Conservation (phyloP, 2,797 vertebrate species). For the Adelosebastes latens region DNA sequence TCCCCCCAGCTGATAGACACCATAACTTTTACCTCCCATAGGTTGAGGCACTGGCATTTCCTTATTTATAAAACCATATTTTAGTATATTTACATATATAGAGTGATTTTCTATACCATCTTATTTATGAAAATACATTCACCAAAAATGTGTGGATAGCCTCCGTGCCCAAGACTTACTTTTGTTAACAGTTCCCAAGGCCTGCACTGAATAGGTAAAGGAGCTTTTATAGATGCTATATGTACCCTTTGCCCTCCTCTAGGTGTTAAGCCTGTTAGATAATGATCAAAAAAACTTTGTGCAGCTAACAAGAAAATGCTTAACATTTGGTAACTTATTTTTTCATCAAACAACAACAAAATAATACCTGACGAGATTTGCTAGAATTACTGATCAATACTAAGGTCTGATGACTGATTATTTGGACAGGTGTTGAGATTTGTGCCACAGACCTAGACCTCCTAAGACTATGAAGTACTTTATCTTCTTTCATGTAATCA, state of each 20-base stretch:
- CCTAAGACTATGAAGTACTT: neutral
- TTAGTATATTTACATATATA: neutral
- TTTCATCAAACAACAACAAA: neutral
- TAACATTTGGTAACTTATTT: neutral
- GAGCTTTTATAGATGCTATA: neutral
- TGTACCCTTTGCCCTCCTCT: neutral
- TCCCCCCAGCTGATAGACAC: neutral
- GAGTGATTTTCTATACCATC: neutral
- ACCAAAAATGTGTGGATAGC: neutral
- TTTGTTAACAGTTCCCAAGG: neutral
- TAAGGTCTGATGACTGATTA: neutral
- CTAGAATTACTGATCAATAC: neutral
- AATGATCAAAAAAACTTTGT: neutral
- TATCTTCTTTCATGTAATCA: neutral
- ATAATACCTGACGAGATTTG: neutral
- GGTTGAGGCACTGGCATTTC: neutral
- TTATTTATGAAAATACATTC: neutral
- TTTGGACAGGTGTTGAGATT: neutral
- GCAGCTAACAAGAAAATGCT: neutral
- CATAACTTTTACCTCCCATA: neutral
- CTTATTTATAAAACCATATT: neutral
- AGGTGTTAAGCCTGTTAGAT: neutral
- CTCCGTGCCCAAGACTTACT: neutral
- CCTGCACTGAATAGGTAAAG: neutral
- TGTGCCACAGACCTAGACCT: neutral